These are phyloP conservation scores for Amiota minor DNA, from an alignment of 2,888 invertebrate species.

Conservation along the genomic window DNA sequence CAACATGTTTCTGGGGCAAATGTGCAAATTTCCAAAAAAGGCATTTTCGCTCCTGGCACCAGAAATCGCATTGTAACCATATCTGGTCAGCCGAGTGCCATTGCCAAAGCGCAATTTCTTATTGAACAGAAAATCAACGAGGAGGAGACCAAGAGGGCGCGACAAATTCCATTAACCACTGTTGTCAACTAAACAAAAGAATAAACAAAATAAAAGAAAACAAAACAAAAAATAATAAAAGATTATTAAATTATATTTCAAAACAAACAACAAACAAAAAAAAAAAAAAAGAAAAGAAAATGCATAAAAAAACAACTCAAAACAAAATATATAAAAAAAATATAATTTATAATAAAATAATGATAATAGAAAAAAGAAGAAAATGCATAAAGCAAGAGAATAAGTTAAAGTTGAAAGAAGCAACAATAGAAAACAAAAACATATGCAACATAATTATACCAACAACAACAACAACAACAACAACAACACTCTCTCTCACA, in stretches of 20 bases:
- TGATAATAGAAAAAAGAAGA: slow-evolving; percentile 45
- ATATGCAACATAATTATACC: slow-evolving; percentile 27
- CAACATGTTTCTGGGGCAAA: slow-evolving; percentile 97
- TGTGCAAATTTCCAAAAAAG: slow-evolving; percentile 99
- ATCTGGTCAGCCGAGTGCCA: slow-evolving; percentile 90
- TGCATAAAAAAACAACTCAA: background rate
- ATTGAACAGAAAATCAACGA: slow-evolving; percentile 97
- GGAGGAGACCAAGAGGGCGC: slow-evolving; percentile 95
- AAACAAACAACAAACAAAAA: slow-evolving; percentile 37
- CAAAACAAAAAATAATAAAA: slow-evolving; percentile 25
- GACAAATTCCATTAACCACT: slow-evolving; percentile 84
- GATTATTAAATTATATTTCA: slow-evolving; percentile 13
- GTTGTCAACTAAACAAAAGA: slow-evolving; percentile 71
- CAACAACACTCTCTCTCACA: background rate
- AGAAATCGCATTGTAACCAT: slow-evolving; percentile 98
- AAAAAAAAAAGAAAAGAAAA: background rate
- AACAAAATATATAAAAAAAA: slow-evolving; percentile 19
- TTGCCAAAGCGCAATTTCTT: slow-evolving; percentile 93
- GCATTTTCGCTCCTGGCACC: slow-evolving; percentile 96
- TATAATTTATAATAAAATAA: slow-evolving; percentile 44
- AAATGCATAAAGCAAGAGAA: slow-evolving; percentile 38
- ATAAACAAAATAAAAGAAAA: slow-evolving; percentile 31
- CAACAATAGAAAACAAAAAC: slow-evolving; percentile 2
- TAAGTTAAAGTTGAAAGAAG: slow-evolving; percentile 34
- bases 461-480: slow-evolving; percentile 35